A percentile compares a stretch with the other conserved stretches of the same genome.
Evolutionary conservation across 2,797 vertebrate species (phyloP).

Genomic region (Neopelma chrysocephalum): DNA sequence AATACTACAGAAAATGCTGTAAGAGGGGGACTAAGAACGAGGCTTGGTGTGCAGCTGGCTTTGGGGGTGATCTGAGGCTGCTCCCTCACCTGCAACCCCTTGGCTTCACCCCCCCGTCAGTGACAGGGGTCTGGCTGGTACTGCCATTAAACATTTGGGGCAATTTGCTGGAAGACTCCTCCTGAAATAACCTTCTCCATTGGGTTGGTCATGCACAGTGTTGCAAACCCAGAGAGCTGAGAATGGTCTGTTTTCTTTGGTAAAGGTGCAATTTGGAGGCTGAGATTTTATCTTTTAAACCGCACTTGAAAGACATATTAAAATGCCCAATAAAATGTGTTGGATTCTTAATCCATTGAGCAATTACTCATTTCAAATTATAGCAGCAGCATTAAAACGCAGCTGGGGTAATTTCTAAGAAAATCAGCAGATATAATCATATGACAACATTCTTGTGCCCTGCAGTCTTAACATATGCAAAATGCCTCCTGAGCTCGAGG

Average conservation of each 20-base stretch:
- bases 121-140: rapidly evolving
- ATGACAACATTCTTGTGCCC: conserved; percentile 17
- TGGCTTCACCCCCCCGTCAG: neutral
- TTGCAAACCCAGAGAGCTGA: neutral
- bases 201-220: rapidly evolving
- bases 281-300: conserved; percentile 26
- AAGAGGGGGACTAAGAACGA: neutral
- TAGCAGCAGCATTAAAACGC: neutral
- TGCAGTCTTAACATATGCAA: neutral
- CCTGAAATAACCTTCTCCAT: neutral
- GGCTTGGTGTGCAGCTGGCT: neutral
- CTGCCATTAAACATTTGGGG: rapidly evolving
- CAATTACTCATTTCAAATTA: conserved; percentile 18
- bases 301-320: neutral
- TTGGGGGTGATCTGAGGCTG: neutral
- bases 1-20: neutral
- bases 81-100: neutral
- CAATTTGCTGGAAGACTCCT: neutral
- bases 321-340: conserved; percentile 1
- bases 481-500: neutral
- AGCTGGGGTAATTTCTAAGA: conserved; percentile 51
- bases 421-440: neutral
- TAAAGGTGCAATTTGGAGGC: neutral
- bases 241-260: neutral
- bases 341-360: neutral